Conservation (phyloP, 2,888 invertebrate species). For the Luperina nickerlii region DNA sequence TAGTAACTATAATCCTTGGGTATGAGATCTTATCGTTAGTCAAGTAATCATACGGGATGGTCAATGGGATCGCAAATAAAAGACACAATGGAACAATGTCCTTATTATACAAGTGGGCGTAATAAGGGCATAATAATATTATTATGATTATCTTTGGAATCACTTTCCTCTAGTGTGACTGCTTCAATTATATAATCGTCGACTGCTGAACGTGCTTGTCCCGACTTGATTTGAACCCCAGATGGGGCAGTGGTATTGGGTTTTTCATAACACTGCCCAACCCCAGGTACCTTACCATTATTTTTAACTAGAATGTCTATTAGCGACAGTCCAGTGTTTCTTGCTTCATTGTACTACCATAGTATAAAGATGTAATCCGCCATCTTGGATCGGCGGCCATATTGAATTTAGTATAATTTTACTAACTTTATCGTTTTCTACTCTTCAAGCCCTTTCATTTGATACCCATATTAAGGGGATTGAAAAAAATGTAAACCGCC, state of each 20-base stretch:
- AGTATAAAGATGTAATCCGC: too few species aligned
- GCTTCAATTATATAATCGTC: not conserved
- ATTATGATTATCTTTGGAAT: slow-evolving; percentile 7
- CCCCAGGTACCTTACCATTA: too few species aligned
- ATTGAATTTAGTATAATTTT: too few species aligned
- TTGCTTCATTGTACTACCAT: too few species aligned
- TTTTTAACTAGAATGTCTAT: too few species aligned
- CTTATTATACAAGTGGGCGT: slow-evolving; percentile 27
- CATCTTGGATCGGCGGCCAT: too few species aligned
- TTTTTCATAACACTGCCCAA: too few species aligned
- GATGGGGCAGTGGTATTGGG: not conserved
- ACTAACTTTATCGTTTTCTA: too few species aligned
- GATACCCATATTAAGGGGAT: too few species aligned
- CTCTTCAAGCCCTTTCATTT: too few species aligned
- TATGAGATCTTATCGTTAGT: slow-evolving; percentile 11
- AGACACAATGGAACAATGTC: slow-evolving; percentile 18
- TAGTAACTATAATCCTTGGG: not conserved
- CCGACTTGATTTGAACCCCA: not conserved
- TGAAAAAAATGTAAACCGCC: too few species aligned
- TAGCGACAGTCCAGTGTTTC: too few species aligned
- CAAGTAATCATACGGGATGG: slow-evolving; percentile 15
- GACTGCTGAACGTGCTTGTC: not conserved
- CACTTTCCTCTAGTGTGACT: not conserved
- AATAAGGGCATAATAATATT: slow-evolving; percentile 16
- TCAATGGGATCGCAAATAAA: slow-evolving; percentile 37